Conservation (phyloP, 2,113 vertebrate species). For the Elanoides forficatus region DNA sequence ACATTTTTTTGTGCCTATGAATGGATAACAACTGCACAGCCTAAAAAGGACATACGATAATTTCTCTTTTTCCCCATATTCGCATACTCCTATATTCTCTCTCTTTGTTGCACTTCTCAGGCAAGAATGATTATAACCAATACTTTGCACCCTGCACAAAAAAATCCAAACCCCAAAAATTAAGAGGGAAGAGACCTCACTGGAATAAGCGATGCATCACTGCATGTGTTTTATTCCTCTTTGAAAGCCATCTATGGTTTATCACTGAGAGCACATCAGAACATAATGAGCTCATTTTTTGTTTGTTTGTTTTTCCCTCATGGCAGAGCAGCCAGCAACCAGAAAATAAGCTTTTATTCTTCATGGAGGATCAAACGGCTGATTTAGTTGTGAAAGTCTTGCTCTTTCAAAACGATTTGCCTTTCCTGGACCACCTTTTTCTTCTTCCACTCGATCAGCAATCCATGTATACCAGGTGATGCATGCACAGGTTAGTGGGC, state of each 20-base stretch:
- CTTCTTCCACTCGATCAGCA: accelerated
- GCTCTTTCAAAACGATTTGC: accelerated
- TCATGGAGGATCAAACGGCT: neutral
- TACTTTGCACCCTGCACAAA: neutral
- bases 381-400: neutral
- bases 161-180: neutral
- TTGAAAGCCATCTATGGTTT: neutral
- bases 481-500: accelerated
- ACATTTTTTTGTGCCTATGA: neutral
- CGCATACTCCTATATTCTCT: neutral
- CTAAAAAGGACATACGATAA: neutral
- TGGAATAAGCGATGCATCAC: neutral
- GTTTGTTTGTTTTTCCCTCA: neutral
- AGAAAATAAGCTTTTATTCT: neutral
- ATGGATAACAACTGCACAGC: neutral
- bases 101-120: neutral
- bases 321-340: constrained; percentile 4
- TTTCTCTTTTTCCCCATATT: neutral
- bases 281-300: constrained; percentile 7
- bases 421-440: accelerated
- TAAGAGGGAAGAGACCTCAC: neutral
- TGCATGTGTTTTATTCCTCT: neutral
- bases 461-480: accelerated
- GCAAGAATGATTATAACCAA: neutral
- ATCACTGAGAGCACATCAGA: neutral